phyloP scores from a whole-genome alignment of 2,797 vertebrate genomes.

The Anguilla pacifica region DNA sequence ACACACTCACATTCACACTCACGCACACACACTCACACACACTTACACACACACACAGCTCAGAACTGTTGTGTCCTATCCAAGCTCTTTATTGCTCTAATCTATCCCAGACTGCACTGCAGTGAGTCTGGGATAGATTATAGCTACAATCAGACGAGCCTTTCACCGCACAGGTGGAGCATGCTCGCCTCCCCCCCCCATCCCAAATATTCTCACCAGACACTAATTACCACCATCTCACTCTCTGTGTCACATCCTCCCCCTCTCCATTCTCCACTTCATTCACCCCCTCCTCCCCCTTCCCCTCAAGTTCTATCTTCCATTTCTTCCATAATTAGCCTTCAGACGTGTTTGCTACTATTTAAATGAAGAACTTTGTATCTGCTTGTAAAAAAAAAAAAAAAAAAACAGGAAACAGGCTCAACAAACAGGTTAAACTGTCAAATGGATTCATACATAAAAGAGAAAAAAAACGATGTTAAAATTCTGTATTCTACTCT shows the following conservation, averaged over 20 bases:
- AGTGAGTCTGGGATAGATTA: no score
- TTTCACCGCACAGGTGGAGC: neutral
- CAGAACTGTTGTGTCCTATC: neutral
- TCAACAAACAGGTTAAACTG: neutral
- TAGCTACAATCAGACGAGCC: neutral
- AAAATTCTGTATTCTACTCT: neutral
- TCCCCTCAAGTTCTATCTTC: neutral
- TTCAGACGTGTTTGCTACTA: neutral
- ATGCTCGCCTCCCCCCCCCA: neutral
- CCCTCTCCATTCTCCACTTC: neutral
- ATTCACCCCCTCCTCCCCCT: neutral
- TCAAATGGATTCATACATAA: neutral
- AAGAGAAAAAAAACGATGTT: neutral
- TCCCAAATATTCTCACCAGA: neutral
- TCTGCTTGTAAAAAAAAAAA: neutral
- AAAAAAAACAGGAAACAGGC: neutral
- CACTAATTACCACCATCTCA: constrained; percentile 18
- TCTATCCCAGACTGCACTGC: neutral
- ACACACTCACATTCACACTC: no score
- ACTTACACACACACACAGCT: neutral
- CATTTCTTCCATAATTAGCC: neutral
- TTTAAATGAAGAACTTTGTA: neutral
- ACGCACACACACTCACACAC: neutral
- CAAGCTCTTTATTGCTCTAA: neutral
- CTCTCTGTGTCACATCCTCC: neutral